A percentile compares a stretch with the other conserved stretches of the same genome.
These are phyloP conservation scores for Hydropsyche betteni DNA, from an alignment of 2,888 invertebrate species.

Conservation along the genomic window DNA sequence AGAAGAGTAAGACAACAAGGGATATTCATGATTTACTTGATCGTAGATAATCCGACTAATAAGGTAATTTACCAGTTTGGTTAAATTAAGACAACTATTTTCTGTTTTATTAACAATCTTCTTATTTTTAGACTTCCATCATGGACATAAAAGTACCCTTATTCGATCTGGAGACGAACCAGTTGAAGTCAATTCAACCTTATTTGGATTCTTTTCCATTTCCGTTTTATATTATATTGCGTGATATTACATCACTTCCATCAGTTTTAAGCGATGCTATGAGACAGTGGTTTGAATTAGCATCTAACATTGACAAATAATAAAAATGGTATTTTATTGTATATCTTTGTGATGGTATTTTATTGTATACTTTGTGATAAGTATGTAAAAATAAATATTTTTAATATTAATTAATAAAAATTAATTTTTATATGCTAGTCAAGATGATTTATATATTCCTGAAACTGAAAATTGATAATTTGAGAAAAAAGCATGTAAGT, in stretches of 20 bases:
- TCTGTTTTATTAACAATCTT: slow-evolving; percentile 29
- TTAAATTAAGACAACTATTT: background rate
- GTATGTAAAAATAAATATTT: slow-evolving; percentile 13
- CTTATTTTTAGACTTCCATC: slow-evolving; percentile 80
- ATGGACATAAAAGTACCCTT: slow-evolving; percentile 86
- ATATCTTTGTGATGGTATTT: background rate
- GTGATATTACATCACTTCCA: slow-evolving; percentile 89
- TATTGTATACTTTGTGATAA: background rate
- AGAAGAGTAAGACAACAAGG: slow-evolving; percentile 81
- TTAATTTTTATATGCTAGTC: background rate
- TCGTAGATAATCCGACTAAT: slow-evolving; percentile 92
- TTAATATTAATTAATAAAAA: slow-evolving; percentile 4
- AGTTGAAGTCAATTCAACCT: slow-evolving; percentile 72
- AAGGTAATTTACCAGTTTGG: slow-evolving; percentile 68
- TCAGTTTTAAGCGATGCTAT: slow-evolving; percentile 93
- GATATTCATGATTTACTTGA: slow-evolving; percentile 94
- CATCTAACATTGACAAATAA: slow-evolving; percentile 68
- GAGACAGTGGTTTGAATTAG: slow-evolving; percentile 98
- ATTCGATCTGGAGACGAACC: slow-evolving; percentile 69
- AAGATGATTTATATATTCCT: too few relatives aligned
- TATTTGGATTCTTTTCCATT: slow-evolving; percentile 98
- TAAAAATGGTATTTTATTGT: slow-evolving; percentile 9
- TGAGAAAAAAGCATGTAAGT: background rate
- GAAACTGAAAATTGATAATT: too few relatives aligned
- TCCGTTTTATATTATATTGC: slow-evolving; percentile 94